Evolutionary conservation across 2,113 vertebrate genomes (phyloP).

Genomic region (Rattus norvegicus): DNA sequence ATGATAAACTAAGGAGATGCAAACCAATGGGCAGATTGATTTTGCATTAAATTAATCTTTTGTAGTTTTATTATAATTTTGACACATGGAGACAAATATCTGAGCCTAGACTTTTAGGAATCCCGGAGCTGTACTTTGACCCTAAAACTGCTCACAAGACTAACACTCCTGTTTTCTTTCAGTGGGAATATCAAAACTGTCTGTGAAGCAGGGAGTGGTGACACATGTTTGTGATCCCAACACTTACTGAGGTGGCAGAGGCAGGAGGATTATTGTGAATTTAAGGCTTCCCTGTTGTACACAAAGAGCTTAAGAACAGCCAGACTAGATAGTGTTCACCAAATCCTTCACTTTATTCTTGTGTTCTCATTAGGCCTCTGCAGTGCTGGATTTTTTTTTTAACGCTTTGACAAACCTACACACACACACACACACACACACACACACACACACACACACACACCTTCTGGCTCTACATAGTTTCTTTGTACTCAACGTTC

Average conservation of each 20-base stretch:
- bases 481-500: not conserved
- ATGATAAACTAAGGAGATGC: not conserved
- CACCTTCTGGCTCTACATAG: not conserved
- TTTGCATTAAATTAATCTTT: not conserved
- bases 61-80: not conserved
- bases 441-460: not conserved
- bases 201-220: not conserved
- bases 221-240: not conserved
- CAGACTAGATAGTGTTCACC: not conserved
- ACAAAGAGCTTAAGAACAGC: not conserved
- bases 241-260: not conserved
- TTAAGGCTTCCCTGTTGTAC: not conserved
- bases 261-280: not conserved
- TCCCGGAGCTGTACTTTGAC: not conserved
- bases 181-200: not conserved
- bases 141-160: not conserved
- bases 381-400: not conserved
- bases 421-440: not conserved
- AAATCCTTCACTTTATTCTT: not conserved
- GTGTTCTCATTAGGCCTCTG: not conserved
- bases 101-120: not conserved
- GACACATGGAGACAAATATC: not conserved
- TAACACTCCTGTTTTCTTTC: not conserved
- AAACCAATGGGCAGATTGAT: not conserved
- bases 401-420: not conserved